Base-by-base conservation (phyloP, 2,888 invertebrate species). In the Ceriagrion tenellum region DNA sequence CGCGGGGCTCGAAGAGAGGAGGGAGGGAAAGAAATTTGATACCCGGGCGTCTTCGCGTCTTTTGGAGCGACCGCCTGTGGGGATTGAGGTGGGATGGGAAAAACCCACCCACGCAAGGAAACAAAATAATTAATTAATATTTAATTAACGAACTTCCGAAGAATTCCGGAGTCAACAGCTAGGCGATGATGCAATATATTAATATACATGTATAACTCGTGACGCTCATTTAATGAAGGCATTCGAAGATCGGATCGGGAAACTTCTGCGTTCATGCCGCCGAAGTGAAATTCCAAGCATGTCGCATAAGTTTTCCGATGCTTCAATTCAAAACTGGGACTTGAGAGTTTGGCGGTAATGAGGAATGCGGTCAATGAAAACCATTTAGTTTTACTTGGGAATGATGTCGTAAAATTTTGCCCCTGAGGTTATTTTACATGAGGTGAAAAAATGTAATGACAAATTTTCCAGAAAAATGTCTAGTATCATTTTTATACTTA, bases 91-190 rank as follows among this genome's bases (percentile, higher is more conserved):
- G 81, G 35, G 16, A n/a, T 4, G n/a, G 18, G 69, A 69, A 69
- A 12, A 69, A 20, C 26, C 69, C 69, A 35, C 81, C 35, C 30
- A 2, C 35, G 2, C 81, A 18, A 35, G 35, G 81, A 81, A 81
- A 81, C 35, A 26, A 35, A 81, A 35, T 30, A 81, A 81, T 81
- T 35, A 81, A 81, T 81, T 30, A 81, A 30, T 35, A 81, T 81
- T 81, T 81, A 81, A 81, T 81, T 30, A 81, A 30, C 35, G 35
- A 81, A 81, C 81, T 81, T 81, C n/a, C 16, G 35, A 81, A 81
- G 26, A 35, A 81, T 81, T 8, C 35, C 18, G 35, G 18, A 81
- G 81, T 35, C 35, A 35, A 81, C 81, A 35, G 81, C 30, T 81
- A 16, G 81, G 81, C 81, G 35, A 69, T 35, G 35, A 16, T 81